Conservation (phyloP, 1,140 invertebrate species). For the Chionoecetes opilio region DNA sequence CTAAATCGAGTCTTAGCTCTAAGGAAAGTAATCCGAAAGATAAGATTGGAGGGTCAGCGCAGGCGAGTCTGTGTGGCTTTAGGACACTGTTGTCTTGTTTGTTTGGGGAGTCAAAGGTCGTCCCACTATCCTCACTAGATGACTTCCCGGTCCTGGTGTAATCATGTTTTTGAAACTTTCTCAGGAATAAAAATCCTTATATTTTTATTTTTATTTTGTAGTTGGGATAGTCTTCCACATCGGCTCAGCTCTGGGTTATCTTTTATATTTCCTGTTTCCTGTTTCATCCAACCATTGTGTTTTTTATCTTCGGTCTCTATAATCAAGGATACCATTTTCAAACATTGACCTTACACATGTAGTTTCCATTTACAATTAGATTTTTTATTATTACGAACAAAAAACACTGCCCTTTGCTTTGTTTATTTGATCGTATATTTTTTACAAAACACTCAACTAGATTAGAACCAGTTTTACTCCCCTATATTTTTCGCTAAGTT, state of each 20-base stretch:
- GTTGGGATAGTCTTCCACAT: too few relatives aligned
- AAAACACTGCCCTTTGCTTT: neutral
- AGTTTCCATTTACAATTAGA: neutral
- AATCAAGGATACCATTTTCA: neutral
- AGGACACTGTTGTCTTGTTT: neutral
- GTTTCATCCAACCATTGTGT: neutral
- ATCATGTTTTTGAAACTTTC: neutral
- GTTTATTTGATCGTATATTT: conserved; percentile 31
- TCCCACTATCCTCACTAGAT: neutral
- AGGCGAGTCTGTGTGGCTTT: neutral
- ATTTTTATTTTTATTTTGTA: neutral
- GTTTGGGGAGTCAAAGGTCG: neutral
- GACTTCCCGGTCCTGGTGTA: too few relatives aligned
- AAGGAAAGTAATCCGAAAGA: neutral
- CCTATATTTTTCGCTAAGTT: conserved; percentile 30
- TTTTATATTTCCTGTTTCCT: conserved; percentile 21
- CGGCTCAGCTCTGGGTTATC: neutral
- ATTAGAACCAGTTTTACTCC: conserved; percentile 30
- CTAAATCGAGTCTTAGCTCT: neutral
- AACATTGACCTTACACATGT: neutral
- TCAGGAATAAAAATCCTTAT: neutral
- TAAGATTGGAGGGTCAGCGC: neutral
- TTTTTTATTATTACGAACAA: neutral
- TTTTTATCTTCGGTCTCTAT: neutral
- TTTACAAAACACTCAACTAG: conserved; percentile 30